These are phyloP conservation scores for Drosophila quinaria DNA, from an alignment of 2,888 invertebrate genomes.

Conservation along the genomic window DNA sequence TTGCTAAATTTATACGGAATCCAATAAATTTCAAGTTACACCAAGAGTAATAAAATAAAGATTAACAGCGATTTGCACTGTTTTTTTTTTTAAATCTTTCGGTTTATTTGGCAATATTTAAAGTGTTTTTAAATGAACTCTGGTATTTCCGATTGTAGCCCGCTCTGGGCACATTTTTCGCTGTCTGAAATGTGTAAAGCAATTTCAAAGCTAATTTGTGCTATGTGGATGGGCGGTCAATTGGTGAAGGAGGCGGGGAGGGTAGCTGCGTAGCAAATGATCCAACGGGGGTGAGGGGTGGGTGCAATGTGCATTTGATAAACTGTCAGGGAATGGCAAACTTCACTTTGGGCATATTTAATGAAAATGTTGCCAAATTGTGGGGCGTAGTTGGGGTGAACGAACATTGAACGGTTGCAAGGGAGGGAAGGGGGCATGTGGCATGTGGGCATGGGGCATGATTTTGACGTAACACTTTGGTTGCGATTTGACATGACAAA, in stretches of 20 bases:
- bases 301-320: slow-evolving; percentile 76
- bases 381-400: slow-evolving; percentile 24
- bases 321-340: slow-evolving; percentile 81
- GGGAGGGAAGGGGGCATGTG: neutral
- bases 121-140: slow-evolving; percentile 18
- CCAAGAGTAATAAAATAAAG: too few relatives aligned
- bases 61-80: neutral
- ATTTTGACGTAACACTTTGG: slow-evolving; percentile 83
- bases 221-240: slow-evolving; percentile 51
- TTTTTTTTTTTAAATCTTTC: neutral
- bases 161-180: slow-evolving; percentile 37
- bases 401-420: neutral
- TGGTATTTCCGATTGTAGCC: neutral
- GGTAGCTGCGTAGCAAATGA: slow-evolving; percentile 17
- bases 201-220: slow-evolving; percentile 78
- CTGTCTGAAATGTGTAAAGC: slow-evolving; percentile 69
- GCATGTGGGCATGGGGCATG: slow-evolving; percentile 45
- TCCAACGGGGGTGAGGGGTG: slow-evolving; percentile 3
- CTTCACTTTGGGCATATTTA: slow-evolving; percentile 84
- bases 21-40: too few relatives aligned
- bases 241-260: neutral
- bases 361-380: slow-evolving; percentile 82
- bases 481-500: slow-evolving; percentile 82
- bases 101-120: neutral
- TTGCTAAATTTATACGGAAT: too few relatives aligned